These are phyloP conservation scores for Hermetia illucens DNA, from an alignment of 1,140 invertebrate genomes.

Conservation along the genomic window DNA sequence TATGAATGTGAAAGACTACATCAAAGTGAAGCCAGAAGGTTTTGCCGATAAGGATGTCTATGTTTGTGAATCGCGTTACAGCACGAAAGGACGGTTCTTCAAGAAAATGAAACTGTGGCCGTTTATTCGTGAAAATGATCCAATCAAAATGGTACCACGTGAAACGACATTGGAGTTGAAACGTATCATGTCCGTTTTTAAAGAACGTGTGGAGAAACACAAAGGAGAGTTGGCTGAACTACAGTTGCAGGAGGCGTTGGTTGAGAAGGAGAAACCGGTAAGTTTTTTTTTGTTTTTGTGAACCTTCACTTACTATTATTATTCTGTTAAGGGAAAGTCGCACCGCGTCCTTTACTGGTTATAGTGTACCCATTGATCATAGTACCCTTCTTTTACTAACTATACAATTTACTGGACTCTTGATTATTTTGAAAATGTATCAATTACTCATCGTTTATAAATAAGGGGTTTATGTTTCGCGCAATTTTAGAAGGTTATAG, in stretches of 20 bases:
- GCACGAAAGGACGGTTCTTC: constrained; percentile 67
- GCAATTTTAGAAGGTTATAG: no score
- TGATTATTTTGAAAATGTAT: no score
- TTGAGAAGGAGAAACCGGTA: constrained; percentile 68
- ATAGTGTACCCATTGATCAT: no score
- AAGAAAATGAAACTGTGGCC: constrained; percentile 94
- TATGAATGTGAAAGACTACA: constrained; percentile 90
- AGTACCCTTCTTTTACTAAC: no score
- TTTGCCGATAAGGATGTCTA: constrained; percentile 91
- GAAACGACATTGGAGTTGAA: constrained; percentile 66
- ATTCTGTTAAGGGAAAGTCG: no score
- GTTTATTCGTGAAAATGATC: constrained; percentile 33
- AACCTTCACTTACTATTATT: no score
- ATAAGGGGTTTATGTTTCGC: no score
- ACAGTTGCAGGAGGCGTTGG: constrained; percentile 61
- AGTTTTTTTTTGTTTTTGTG: constrained; percentile 11
- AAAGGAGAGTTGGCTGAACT: constrained; percentile 80
- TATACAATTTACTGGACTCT: no score
- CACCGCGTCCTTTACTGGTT: no score
- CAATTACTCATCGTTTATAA: no score
- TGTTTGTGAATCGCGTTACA: constrained; percentile 93
- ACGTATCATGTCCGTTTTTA: constrained; percentile 83
- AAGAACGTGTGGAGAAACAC: constrained; percentile 77
- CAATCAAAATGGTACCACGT: constrained; percentile 49
- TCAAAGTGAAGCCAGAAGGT: constrained; percentile 72